phyloP scores from a whole-genome alignment of 2,888 invertebrate genomes.

The Chironomus riparius region DNA sequence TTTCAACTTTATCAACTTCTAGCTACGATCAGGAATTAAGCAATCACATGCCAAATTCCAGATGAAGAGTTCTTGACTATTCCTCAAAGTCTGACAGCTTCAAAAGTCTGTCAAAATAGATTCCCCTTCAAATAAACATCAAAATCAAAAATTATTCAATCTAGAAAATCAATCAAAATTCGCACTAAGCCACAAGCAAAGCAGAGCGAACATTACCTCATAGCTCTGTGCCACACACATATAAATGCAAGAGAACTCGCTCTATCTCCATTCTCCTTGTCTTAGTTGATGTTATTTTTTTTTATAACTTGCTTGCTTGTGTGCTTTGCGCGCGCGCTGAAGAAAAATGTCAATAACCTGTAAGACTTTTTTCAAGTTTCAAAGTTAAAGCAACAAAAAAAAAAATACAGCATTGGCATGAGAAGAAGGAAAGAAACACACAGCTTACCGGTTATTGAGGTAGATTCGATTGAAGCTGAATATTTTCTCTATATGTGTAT shows the following conservation, averaged over 20 bases:
- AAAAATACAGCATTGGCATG: background rate
- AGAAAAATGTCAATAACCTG: constrained; percentile 27
- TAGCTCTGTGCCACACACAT: constrained; percentile 2
- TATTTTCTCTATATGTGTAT: too few species aligned
- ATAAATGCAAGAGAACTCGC: background rate
- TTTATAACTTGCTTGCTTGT: background rate
- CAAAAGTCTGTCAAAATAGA: background rate
- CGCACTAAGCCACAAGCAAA: background rate
- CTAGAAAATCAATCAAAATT: constrained; percentile 7
- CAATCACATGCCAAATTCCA: too few species aligned
- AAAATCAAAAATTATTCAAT: background rate
- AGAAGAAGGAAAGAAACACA: background rate
- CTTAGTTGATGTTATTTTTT: background rate
- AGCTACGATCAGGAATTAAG: too few species aligned
- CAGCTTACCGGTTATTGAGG: constrained; percentile 22
- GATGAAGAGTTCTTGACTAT: too few species aligned
- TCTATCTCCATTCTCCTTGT: constrained; percentile 11
- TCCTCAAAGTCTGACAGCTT: too few species aligned
- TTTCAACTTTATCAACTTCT: too few species aligned
- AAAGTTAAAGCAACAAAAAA: constrained; percentile 23
- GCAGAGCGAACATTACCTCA: constrained; percentile 16
- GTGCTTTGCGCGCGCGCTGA: background rate
- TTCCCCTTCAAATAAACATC: background rate
- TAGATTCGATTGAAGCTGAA: background rate
- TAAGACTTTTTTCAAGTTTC: constrained; percentile 15